A percentile compares a stretch with the other conserved stretches of the same genome.
phyloP scores from a whole-genome alignment of 1,140 invertebrate genomes.

The Aphaenogaster floridana region DNA sequence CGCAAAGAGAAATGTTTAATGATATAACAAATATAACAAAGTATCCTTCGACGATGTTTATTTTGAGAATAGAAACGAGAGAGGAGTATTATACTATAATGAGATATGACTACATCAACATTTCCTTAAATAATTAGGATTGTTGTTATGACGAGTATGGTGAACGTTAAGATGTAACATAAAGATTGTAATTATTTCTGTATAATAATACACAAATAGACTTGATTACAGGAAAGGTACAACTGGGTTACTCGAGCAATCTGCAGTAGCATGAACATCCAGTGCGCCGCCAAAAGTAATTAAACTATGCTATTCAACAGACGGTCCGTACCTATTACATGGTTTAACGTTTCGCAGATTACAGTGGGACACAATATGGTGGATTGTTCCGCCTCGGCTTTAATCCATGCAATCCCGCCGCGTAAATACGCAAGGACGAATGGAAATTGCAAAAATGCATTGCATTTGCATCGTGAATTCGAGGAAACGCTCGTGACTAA shows the following conservation, averaged over 20 bases:
- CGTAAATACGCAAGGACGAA: conserved; percentile 10
- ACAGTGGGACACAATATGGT: conserved; percentile 27
- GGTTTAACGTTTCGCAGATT: conserved; percentile 36
- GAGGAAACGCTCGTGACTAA: conserved; percentile 14
- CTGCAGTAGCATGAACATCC: background rate
- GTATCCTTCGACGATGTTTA: background rate
- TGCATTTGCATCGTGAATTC: background rate
- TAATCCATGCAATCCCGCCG: background rate
- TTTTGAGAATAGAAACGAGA: background rate
- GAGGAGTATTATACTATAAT: background rate
- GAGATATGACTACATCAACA: background rate
- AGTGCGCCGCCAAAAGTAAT: conserved; percentile 43
- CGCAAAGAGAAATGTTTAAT: conserved; percentile 13
- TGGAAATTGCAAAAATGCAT: conserved; percentile 37
- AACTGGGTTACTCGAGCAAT: conserved; percentile 29
- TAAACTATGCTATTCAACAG: conserved; percentile 45
- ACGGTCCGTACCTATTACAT: conserved; percentile 35
- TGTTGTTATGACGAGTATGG: background rate
- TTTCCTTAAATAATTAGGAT: background rate
- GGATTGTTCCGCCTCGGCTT: conserved; percentile 6
- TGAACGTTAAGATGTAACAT: background rate
- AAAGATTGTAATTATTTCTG: conserved; percentile 12
- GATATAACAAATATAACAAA: conserved; percentile 39
- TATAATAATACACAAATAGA: background rate
- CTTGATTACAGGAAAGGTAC: background rate